Conservation (phyloP, 1,140 invertebrate genomes). For the Chironomus tepperi region DNA sequence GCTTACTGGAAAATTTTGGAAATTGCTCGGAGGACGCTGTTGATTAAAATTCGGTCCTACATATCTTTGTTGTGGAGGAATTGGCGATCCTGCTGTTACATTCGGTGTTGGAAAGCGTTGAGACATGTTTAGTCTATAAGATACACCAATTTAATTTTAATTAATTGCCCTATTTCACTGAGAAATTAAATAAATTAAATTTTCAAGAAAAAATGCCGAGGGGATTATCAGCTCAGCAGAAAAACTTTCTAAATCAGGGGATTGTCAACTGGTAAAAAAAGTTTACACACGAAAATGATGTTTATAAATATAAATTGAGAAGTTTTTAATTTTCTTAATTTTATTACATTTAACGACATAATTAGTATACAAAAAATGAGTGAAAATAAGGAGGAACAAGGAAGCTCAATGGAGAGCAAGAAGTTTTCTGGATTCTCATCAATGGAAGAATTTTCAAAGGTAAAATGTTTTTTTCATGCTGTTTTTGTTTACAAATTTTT, state of each 20-base stretch:
- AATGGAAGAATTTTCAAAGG: conserved; percentile 36
- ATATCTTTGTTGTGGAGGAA: background rate
- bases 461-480: conserved; percentile 25
- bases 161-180: background rate
- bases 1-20: background rate
- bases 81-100: background rate
- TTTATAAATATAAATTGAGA: background rate
- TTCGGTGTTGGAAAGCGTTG: conserved; percentile 16
- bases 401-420: background rate
- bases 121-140: background rate
- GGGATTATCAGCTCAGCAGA: too few species aligned
- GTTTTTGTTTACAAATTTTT: conserved; percentile 26
- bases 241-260: too few species aligned
- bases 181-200: background rate
- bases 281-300: background rate
- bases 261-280: too few species aligned
- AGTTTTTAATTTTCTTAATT: background rate
- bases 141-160: background rate
- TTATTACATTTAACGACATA: background rate
- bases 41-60: background rate
- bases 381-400: background rate
- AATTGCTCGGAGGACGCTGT: background rate
- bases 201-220: background rate
- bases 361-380: background rate
- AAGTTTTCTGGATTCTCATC: conserved; percentile 27